A percentile compares a stretch with the other conserved stretches of the same genome.
phyloP scores from a whole-genome alignment of 2,888 invertebrate genomes.

The Pollenia angustigena region DNA sequence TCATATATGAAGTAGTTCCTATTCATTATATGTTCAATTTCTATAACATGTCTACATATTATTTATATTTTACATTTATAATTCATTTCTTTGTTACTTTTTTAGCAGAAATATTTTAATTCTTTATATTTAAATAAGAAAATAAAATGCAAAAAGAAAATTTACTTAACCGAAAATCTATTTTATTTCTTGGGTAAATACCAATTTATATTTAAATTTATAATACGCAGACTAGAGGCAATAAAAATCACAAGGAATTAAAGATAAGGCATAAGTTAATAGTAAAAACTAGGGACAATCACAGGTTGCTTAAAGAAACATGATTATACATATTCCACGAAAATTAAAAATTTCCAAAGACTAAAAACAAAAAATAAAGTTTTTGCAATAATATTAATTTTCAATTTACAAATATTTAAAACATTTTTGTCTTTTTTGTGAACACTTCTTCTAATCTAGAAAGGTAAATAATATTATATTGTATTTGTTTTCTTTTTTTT shows the following conservation, averaged over 20 bases:
- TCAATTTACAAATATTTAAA: not conserved
- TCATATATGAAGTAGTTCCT: too few relatives aligned
- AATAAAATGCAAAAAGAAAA: slow-evolving; percentile 6
- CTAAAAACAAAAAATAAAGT: not conserved
- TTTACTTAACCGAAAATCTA: not conserved
- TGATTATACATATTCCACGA: not conserved
- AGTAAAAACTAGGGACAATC: slow-evolving; percentile 12
- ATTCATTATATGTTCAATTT: too few relatives aligned
- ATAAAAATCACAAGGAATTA: slow-evolving; percentile 7
- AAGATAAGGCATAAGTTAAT: slow-evolving; percentile 2
- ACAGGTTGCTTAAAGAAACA: not conserved
- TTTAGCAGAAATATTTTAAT: too few relatives aligned
- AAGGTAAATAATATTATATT: not conserved
- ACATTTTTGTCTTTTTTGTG: too few relatives aligned
- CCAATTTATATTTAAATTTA: slow-evolving; percentile 31
- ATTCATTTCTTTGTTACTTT: too few relatives aligned
- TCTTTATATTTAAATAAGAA: not conserved
- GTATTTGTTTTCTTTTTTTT: slow-evolving; percentile 13
- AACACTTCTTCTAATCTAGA: not conserved
- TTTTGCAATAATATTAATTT: not conserved
- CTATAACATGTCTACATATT: too few relatives aligned
- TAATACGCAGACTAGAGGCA: not conserved
- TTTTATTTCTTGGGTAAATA: slow-evolving; percentile 45
- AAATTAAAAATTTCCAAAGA: not conserved
- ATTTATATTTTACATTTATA: too few relatives aligned